Percentiles rank a stretch among this genome's conserved stretches.
Evolutionary conservation across 2,113 vertebrate genomes (phyloP).

Genomic region (Enhydra lutris): DNA sequence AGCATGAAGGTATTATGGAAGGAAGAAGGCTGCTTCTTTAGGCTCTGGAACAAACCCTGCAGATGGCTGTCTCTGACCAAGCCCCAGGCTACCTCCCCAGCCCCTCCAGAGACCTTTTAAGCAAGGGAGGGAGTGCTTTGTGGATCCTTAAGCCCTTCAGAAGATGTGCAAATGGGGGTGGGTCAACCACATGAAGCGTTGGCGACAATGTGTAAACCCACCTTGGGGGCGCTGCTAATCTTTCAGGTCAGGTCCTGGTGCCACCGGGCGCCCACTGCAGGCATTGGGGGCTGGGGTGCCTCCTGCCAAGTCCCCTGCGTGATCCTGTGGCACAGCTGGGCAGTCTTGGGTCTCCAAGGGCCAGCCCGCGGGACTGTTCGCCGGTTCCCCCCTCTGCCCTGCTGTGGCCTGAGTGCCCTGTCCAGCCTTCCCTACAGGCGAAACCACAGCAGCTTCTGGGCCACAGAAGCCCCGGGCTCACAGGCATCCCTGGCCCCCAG

Average conservation of each 20-base stretch:
- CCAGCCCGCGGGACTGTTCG: background rate
- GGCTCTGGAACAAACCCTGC: background rate
- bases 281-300: background rate
- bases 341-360: background rate
- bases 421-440: background rate
- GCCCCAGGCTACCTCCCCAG: background rate
- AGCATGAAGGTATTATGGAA: background rate
- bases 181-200: conserved; percentile 66
- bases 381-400: background rate
- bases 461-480: background rate
- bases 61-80: background rate
- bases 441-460: background rate
- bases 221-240: conserved; percentile 58
- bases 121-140: background rate
- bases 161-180: conserved; percentile 75
- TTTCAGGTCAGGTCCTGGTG: conserved; percentile 64
- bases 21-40: background rate
- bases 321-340: background rate
- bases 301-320: background rate
- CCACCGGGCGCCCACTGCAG: background rate
- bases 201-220: conserved; percentile 66
- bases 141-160: conserved; percentile 57
- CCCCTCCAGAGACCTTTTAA: conserved; percentile 31
- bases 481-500: conserved; percentile 71
- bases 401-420: background rate